Evolutionary conservation across 2,797 vertebrate species (phyloP), one percentile per base, ranked within the genome.

Genomic region (Alcedo quadribrachys): DNA sequence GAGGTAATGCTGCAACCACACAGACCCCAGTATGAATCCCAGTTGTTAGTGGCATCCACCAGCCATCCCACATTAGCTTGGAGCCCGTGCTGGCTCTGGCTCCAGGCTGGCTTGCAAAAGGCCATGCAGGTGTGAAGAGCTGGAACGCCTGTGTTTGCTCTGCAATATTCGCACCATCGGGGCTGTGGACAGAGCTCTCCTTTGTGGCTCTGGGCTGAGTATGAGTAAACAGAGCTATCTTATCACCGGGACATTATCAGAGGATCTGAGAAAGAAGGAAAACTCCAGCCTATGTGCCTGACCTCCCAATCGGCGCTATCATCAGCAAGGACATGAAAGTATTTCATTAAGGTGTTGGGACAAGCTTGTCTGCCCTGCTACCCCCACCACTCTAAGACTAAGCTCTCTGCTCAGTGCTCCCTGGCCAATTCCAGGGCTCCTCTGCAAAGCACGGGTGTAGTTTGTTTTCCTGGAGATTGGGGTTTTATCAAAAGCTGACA

Each of bases 401-500:
- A 4, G 32, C 53, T 43, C n/a, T 78, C 77, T 37, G 62, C 66
- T 81, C 11, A 0, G 1, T 33, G 67, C 20, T 63, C 27, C 62
- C 66, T 1, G 1, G 24, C 28, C 63, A 2, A 17, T 12, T 67
- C 35, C 0, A 0, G 50, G 18, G 3, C 69, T 54, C 60, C 65
- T 43, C 54, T 15, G 46, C 30, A 37, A 45, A 42, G 48, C 42
- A 2, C 30, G 6, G 50, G 1, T 42, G 21, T 11, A 4, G 48
- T 85, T 81, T 86, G 54, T 89, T 93, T 90, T 87, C 75, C 76
- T 78, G 76, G 18, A 92, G 83, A 85, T 2, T 55, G 83, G 30
- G 33, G 10, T 20, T 80, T 93, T 96, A 93, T 93, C 93, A 57
- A 63, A 92, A 89, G 71, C 68, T 94, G 89, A 87, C 90, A 91